Conservation (phyloP, 2,113 vertebrate genomes). For the Coracopsis vasa region DNA sequence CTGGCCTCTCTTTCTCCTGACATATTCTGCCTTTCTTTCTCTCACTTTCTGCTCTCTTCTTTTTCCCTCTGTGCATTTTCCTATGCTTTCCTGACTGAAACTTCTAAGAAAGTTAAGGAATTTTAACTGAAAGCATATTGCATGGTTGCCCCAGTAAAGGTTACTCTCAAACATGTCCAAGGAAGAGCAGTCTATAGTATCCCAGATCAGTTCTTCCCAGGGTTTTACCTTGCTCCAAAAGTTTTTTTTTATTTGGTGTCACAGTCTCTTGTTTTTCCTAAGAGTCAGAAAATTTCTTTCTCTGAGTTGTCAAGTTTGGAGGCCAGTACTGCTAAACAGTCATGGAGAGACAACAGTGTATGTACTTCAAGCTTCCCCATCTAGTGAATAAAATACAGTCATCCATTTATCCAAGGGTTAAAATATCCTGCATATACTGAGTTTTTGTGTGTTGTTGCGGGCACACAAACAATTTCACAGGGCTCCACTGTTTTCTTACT, state of each 20-base stretch:
- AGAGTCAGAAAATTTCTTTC: neutral
- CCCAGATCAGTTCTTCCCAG: neutral
- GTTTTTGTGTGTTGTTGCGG: neutral
- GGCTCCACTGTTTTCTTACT: neutral
- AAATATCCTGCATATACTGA: neutral
- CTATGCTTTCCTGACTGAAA: neutral
- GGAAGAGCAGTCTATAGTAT: neutral
- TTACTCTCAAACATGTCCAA: neutral
- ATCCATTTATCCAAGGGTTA: neutral
- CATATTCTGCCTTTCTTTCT: neutral
- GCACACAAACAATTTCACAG: neutral
- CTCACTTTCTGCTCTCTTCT: neutral
- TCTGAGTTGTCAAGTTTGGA: neutral
- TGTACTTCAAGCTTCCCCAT: neutral
- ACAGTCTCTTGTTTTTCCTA: neutral
- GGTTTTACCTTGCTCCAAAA: neutral
- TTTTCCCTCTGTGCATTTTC: neutral
- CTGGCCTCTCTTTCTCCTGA: neutral
- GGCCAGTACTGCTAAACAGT: neutral
- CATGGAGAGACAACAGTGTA: neutral
- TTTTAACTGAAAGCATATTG: neutral
- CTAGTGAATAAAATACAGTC: neutral
- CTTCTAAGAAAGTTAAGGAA: neutral
- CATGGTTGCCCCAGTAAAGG: neutral
- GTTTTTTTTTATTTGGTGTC: neutral